Evolutionary conservation across 2,113 vertebrate genomes (phyloP).

Genomic region (Paramisgurnus dabryanus): DNA sequence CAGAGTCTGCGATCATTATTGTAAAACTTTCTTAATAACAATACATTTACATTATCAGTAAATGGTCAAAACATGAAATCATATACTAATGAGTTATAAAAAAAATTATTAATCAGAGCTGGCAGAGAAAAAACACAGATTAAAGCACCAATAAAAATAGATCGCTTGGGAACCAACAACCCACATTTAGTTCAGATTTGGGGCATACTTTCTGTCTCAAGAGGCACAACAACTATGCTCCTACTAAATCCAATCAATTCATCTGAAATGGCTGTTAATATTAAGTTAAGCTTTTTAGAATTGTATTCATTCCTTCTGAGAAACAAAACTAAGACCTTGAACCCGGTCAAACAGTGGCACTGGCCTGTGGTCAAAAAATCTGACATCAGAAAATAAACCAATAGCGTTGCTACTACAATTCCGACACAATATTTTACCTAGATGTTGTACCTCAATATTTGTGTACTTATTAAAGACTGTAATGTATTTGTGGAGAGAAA

Average conservation of each 20-base stretch:
- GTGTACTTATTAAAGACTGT: neutral
- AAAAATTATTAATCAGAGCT: neutral
- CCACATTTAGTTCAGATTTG: slow-evolving; percentile 13
- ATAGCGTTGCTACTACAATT: neutral
- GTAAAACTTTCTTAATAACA: too few relatives aligned
- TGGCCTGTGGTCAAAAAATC: slow-evolving; percentile 2
- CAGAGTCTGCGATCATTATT: too few relatives aligned
- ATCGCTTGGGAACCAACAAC: neutral
- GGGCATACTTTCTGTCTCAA: neutral
- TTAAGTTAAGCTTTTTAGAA: neutral
- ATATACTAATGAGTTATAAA: neutral
- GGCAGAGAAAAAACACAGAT: neutral
- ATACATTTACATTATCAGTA: neutral
- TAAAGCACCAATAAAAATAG: neutral
- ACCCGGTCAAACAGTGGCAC: slow-evolving; percentile 17
- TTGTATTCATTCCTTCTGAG: neutral
- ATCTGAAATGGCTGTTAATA: neutral
- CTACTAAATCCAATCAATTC: neutral
- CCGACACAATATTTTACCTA: slow-evolving; percentile 5
- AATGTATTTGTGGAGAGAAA: neutral
- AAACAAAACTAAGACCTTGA: slow-evolving; percentile 18
- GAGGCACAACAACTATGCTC: neutral
- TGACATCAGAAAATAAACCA: neutral
- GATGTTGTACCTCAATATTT: neutral
- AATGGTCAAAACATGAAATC: neutral